Evolutionary conservation across 1,140 invertebrate genomes (phyloP).

Genomic region (Bactericera cockerelli): DNA sequence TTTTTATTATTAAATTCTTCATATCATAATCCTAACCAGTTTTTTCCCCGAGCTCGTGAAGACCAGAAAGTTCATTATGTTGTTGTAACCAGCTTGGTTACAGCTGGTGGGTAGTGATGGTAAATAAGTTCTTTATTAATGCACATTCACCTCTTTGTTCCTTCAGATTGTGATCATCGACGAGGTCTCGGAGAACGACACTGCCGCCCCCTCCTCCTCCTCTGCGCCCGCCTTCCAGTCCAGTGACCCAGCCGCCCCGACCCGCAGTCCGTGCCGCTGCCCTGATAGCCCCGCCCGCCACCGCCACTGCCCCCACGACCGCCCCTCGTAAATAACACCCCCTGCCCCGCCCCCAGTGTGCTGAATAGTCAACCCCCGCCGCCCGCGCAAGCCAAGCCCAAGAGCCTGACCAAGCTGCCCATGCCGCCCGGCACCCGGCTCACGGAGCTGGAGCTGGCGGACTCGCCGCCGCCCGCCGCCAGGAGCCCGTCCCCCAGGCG

Average conservation of each 20-base stretch:
- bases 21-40: too few relatives aligned
- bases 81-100: too few relatives aligned
- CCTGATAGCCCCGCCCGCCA: slow-evolving; percentile 18
- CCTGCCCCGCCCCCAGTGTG: slow-evolving; percentile 17
- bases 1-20: too few relatives aligned
- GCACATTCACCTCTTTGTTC: too few relatives aligned
- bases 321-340: too few relatives aligned
- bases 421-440: slow-evolving; percentile 71
- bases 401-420: slow-evolving; percentile 43
- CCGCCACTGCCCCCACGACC: slow-evolving; percentile 23
- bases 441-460: slow-evolving; percentile 55
- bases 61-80: too few relatives aligned
- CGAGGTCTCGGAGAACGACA: not conserved
- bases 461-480: slow-evolving; percentile 51
- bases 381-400: too few relatives aligned
- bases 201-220: slow-evolving; percentile 16
- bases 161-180: slow-evolving; percentile 1
- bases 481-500: slow-evolving; percentile 42
- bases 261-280: too few relatives aligned
- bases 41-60: too few relatives aligned
- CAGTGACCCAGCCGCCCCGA: slow-evolving; percentile 11
- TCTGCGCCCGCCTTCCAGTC: slow-evolving; percentile 14
- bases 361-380: slow-evolving; percentile 20
- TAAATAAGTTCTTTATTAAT: too few relatives aligned
- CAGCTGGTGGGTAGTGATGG: too few relatives aligned